Conservation (phyloP, 2,797 vertebrate genomes). For the Gobio occitaniae region DNA sequence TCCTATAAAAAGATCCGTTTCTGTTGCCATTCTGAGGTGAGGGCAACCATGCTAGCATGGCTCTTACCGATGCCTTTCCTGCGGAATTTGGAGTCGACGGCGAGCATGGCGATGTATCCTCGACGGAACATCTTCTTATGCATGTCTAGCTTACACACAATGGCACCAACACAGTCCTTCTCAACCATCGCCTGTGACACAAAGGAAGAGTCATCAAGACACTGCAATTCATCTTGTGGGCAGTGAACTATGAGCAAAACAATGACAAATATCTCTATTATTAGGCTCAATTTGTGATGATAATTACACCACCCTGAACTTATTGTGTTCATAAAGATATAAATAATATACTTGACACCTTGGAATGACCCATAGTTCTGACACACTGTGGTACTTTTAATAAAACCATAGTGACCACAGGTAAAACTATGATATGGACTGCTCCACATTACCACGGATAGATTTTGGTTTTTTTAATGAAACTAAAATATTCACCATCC, state of each 20-base stretch:
- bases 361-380: neutral
- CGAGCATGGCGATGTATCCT: conserved; percentile 99
- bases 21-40: conserved; percentile 32
- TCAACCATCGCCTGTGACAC: conserved; percentile 94
- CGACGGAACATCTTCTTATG: conserved; percentile 99
- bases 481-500: neutral
- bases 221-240: neutral
- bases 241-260: conserved; percentile 9
- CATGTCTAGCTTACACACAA: conserved; percentile 99
- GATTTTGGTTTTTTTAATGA: neutral
- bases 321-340: neutral
- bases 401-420: neutral
- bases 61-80: conserved; percentile 99
- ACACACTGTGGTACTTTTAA: neutral
- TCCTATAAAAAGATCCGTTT: conserved; percentile 37
- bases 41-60: neutral
- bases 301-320: neutral
- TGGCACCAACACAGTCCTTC: conserved; percentile 99
- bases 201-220: conserved; percentile 1
- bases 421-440: neutral
- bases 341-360: neutral
- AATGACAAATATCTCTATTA: conserved; percentile 6
- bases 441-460: neutral
- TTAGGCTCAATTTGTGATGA: neutral
- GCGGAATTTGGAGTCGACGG: conserved; percentile 99